A percentile compares a stretch with the other conserved stretches of the same genome.
phyloP scores from a whole-genome alignment of 1,140 invertebrate genomes.

The Stegodyphus mimosarum region DNA sequence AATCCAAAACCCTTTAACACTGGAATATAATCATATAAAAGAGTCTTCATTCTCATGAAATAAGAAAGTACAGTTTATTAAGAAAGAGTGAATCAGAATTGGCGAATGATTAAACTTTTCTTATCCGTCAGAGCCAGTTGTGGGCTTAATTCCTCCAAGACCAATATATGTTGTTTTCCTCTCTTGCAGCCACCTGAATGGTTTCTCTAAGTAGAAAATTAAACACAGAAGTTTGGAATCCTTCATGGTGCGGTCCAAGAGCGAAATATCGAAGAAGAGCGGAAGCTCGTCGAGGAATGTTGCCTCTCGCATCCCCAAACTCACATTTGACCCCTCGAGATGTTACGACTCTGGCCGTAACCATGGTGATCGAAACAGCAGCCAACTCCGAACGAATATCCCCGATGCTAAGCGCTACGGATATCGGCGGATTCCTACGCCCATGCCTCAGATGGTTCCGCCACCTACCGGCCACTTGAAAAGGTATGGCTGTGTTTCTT shows the following conservation, averaged over 20 bases:
- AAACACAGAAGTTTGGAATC: slow-evolving; percentile 7
- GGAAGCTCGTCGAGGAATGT: background rate
- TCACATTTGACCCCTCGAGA: slow-evolving; percentile 42
- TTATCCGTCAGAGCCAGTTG: too few relatives aligned
- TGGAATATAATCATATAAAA: too few relatives aligned
- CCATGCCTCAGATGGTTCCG: slow-evolving; percentile 17
- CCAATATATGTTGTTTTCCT: too few relatives aligned
- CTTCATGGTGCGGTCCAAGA: background rate
- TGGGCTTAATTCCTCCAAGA: too few relatives aligned
- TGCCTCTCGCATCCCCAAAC: slow-evolving; percentile 36
- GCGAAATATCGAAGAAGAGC: background rate
- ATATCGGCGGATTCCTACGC: slow-evolving; percentile 28
- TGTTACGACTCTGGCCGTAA: slow-evolving; percentile 1
- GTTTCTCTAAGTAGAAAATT: slow-evolving; percentile 1
- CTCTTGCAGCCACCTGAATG: background rate
- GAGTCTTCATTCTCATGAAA: too few relatives aligned
- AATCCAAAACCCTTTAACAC: too few relatives aligned
- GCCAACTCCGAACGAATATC: background rate
- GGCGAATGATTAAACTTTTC: too few relatives aligned
- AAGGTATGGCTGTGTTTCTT: background rate
- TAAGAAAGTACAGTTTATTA: too few relatives aligned
- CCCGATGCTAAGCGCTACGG: slow-evolving; percentile 20
- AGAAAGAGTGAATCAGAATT: too few relatives aligned
- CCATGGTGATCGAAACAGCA: slow-evolving; percentile 25
- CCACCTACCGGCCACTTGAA: slow-evolving; percentile 3